phyloP scores from a whole-genome alignment of 2,888 invertebrate species.

The Azorinus chamasolen region DNA sequence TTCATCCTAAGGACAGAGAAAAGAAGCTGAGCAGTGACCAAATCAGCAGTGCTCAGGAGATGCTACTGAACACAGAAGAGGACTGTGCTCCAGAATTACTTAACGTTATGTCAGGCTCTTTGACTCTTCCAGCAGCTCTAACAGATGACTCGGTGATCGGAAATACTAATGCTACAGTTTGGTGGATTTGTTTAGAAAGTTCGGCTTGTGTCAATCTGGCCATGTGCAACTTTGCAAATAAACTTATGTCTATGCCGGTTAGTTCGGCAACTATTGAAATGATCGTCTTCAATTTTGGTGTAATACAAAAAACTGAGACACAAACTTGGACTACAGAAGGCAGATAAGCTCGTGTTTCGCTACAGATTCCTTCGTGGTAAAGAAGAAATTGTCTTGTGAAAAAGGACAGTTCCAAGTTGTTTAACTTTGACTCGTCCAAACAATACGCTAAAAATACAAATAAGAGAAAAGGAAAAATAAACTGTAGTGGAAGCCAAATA shows the following conservation, averaged over 20 bases:
- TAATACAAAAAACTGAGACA: constrained; percentile 51
- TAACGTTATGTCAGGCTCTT: constrained; percentile 22
- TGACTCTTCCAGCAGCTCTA: constrained; percentile 26
- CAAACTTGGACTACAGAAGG: constrained; percentile 32
- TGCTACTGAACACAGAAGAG: constrained; percentile 13
- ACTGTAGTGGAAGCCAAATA: no score
- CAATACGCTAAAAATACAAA: no score
- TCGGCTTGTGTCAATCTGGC: constrained; percentile 6
- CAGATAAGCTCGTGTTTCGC: constrained; percentile 49
- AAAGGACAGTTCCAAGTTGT: no score
- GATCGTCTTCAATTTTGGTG: constrained; percentile 42
- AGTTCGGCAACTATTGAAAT: constrained; percentile 42
- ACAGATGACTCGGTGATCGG: constrained; percentile 27
- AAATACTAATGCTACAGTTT: constrained; percentile 33
- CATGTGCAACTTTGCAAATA: constrained; percentile 30
- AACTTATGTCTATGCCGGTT: constrained; percentile 29
- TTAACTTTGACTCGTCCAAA: no score
- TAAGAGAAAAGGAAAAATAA: no score
- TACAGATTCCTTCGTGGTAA: constrained; percentile 35
- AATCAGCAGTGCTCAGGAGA: constrained; percentile 25
- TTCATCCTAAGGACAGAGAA: constrained; percentile 53
- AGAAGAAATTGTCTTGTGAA: constrained; percentile 44
- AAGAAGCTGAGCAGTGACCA: constrained; percentile 33
- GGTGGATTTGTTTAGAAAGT: constrained; percentile 32
- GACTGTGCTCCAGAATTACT: constrained; percentile 33